Evolutionary conservation across 2,888 invertebrate species (phyloP), one percentile per base, ranked within the genome.

Genomic region (Drosophila colorata): DNA sequence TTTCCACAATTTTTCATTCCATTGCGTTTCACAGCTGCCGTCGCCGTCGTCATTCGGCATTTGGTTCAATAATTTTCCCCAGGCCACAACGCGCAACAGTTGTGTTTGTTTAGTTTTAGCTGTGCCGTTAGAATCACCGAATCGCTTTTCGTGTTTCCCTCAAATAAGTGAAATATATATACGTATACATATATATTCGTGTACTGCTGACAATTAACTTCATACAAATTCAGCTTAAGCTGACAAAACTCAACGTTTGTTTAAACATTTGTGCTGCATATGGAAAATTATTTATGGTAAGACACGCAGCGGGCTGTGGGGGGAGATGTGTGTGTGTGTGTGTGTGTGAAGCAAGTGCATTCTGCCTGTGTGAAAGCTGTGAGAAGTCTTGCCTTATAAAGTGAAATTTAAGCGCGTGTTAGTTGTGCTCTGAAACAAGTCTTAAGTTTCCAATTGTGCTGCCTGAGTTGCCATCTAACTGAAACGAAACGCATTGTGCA

Each of bases 71-170:
- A 47, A 68, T 85, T 84, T 87, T 74, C 55, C 44, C 18, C 73
- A 61, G 58, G 70, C 79, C 71, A 58, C 60, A 59, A 44, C 49
- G 40, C 59, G 61, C 63, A 60, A 68, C 86, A 86, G 78, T 85
- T 83, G 80, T 86, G 70, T 85, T 86, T 88, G 56, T 86, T 82
- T 78, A 72, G 77, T 74, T 83, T 82, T 78, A 67, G 74, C 74
- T 73, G 85, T 51, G 68, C 61, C 57, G 69, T 56, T 74, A 55
- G 53, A 74, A 69, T 58, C 63, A 57, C 38, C 38, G 18, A 61
- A 48, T n/a, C 41, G 28, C 20, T 61, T 25, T 35, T 40, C n/a
- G 28, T n/a, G 33, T 58, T 33, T 40, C 6, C 31, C 33, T 33
- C 13, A 33, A 33, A 33, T 13, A 33, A 33, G 33, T 33, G 33